Evolutionary conservation across 2,797 vertebrate species (phyloP), one percentile per base, ranked within the genome.

Genomic region (Eleutherodactylus coqui): DNA sequence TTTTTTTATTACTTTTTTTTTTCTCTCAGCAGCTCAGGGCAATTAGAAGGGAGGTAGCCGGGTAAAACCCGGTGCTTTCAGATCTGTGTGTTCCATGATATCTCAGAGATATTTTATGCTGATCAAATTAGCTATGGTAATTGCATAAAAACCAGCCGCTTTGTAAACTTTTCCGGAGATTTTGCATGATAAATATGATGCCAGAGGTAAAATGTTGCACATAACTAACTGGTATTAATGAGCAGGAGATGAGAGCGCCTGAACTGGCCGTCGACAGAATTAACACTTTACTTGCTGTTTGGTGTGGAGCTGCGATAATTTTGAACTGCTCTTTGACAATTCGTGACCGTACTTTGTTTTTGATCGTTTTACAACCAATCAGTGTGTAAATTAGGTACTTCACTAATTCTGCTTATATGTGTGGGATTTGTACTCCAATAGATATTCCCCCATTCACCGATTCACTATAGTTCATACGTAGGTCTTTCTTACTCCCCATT

Each of bases 221-320:
- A 83, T 73, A 60, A 79, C 84, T 85, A 80, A 85, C 38, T 72
- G 60, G 75, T 87, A 87, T 87, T 87, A 87, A 73, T 73, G 85
- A 83, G 85, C 32, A 76, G 21, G 34, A 41, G 84, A 79, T 53
- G 19, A 45, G 69, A 75, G 64, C 43, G 58, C 60, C 53, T 60
- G 79, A 69, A 69, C 79, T 86, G 79, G 81, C 55, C 78, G 55
- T 34, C 38, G 8, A 43, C 27, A 41, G 14, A 14, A 36, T 86
- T 86, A 86, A 86, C 78, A 60, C 51, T 75, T 67, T 34, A 11
- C 47, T 79, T 29, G 47, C 49, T 47, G 51, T 1, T 34, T n/a
- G 11, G 47, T 49, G 43, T 49, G 13, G n/a, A 27, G 11, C 24
- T 75, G 43, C 75, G 3, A 21, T 27, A 1, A 75, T 29, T 49